These are phyloP conservation scores for Melanophora roralis DNA, from an alignment of 2,888 invertebrate species.

Conservation along the genomic window DNA sequence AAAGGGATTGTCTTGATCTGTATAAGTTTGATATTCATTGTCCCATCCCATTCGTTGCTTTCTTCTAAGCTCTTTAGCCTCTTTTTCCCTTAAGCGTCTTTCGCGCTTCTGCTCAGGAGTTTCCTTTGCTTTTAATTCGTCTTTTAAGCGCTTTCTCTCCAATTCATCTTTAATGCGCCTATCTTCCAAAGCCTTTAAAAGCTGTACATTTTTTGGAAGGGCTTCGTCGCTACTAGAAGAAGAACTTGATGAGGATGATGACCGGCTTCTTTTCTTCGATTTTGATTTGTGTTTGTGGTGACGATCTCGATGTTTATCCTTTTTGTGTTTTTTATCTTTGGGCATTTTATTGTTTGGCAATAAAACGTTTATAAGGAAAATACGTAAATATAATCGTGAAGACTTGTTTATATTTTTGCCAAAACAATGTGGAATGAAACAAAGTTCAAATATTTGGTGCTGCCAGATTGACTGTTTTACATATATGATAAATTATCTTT, in stretches of 20 bases:
- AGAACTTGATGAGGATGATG: constrained; percentile 32
- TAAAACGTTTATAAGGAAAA: neutral
- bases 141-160: constrained; percentile 84
- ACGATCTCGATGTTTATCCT: constrained; percentile 34
- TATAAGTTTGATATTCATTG: constrained; percentile 96
- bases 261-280: constrained; percentile 35
- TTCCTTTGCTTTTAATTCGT: constrained; percentile 90
- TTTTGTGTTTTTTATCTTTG: constrained; percentile 51
- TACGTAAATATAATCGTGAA: neutral
- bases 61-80: constrained; percentile 90
- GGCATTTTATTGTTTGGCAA: constrained; percentile 30
- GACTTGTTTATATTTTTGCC: neutral
- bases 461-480: neutral
- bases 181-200: constrained; percentile 83
- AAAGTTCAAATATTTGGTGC: neutral
- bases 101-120: constrained; percentile 95
- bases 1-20: constrained; percentile 98
- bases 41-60: constrained; percentile 98
- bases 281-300: constrained; percentile 43
- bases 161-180: constrained; percentile 83
- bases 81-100: constrained; percentile 92
- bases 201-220: constrained; percentile 49
- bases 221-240: constrained; percentile 30
- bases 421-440: constrained; percentile 12
- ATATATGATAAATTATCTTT: neutral